Percentiles rank a stretch among this genome's conserved stretches.
Evolutionary conservation across 2,888 invertebrate species (phyloP).

Genomic region (Octonoba sinensis): DNA sequence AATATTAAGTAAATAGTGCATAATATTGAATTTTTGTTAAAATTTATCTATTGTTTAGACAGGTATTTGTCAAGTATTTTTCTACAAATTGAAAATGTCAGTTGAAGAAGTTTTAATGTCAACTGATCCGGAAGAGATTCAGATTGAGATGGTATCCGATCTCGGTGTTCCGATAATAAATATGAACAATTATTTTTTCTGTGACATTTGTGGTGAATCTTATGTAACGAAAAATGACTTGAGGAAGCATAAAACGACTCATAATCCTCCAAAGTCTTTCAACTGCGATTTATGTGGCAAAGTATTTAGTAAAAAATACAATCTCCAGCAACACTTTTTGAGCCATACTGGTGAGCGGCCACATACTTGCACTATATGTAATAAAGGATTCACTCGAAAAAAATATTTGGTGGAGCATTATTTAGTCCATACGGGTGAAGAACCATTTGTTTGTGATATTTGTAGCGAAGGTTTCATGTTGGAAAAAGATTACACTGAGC

Average conservation of each 20-base stretch:
- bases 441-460: constrained; percentile 43
- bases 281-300: constrained; percentile 38
- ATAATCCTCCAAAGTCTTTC: constrained; percentile 48
- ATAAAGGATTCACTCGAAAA: constrained; percentile 50
- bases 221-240: constrained; percentile 36
- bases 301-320: constrained; percentile 46
- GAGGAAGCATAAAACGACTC: constrained; percentile 50
- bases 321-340: constrained; percentile 50
- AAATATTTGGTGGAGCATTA: constrained; percentile 51
- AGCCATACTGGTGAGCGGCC: constrained; percentile 54
- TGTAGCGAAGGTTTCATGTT: constrained; percentile 49
- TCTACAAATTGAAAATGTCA: constrained; percentile 20
- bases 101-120: constrained; percentile 47
- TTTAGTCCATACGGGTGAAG: constrained; percentile 47
- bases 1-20: constrained; percentile 3
- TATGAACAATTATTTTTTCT: constrained; percentile 27
- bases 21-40: no score
- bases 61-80: no score
- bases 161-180: constrained; percentile 11
- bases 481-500: constrained; percentile 41
- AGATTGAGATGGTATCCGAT: constrained; percentile 48
- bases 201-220: constrained; percentile 42
- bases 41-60: no score
- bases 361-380: constrained; percentile 39
- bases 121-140: constrained; percentile 39